Conservation (phyloP, 2,888 invertebrate species). For the Cecidostiba fungosa region DNA sequence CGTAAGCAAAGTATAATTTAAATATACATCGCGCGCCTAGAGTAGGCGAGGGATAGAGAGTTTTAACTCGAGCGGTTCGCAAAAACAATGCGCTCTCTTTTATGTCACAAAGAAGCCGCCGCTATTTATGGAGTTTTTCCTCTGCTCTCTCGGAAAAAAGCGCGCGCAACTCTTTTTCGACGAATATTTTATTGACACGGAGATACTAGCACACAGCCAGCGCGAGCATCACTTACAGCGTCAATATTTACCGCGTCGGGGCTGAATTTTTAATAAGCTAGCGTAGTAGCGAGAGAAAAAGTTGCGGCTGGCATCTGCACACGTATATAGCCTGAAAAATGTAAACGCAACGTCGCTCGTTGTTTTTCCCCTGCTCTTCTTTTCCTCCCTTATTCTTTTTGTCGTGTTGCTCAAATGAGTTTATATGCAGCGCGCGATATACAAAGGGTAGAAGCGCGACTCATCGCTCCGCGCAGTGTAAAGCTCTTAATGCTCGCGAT, state of each 20-base stretch:
- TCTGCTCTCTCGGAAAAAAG: too few species aligned
- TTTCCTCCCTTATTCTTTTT: not conserved
- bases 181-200: slow-evolving; percentile 8
- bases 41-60: not conserved
- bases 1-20: not conserved
- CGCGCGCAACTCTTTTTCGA: not conserved
- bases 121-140: too few species aligned
- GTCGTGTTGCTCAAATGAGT: not conserved
- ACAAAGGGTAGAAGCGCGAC: not conserved
- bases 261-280: slow-evolving; percentile 42
- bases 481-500: slow-evolving; percentile 41
- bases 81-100: not conserved
- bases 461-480: not conserved
- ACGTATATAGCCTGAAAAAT: slow-evolving; percentile 38
- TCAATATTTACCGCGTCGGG: slow-evolving; percentile 38
- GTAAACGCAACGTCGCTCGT: not conserved
- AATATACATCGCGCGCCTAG: not conserved
- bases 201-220: not conserved
- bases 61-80: not conserved
- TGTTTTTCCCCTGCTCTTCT: not conserved
- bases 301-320: not conserved
- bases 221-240: not conserved
- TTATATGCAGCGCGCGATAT: not conserved
- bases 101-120: too few species aligned
- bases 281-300: not conserved